These are phyloP conservation scores for Oligia latruncula DNA, from an alignment of 2,888 invertebrate species.

Conservation along the genomic window DNA sequence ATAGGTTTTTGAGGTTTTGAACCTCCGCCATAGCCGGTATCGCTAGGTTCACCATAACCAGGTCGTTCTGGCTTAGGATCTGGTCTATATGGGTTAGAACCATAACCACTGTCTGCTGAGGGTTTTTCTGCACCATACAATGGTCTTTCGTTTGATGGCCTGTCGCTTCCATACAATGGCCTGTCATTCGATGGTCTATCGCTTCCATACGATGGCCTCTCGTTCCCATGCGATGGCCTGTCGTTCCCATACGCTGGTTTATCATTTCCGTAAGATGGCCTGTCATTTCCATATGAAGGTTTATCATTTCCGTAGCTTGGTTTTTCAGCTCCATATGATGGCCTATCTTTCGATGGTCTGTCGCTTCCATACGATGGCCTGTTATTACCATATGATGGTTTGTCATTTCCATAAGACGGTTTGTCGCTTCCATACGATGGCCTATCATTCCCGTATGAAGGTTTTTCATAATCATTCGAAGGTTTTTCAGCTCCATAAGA, in stretches of 20 bases:
- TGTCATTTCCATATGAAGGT: conserved; percentile 45
- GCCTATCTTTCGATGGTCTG: conserved; percentile 38
- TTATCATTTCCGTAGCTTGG: conserved; percentile 32
- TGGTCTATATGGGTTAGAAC: conserved; percentile 38
- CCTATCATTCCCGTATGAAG: conserved; percentile 50
- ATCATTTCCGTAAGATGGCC: conserved; percentile 22
- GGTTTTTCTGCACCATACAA: conserved; percentile 37
- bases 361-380: conserved; percentile 10
- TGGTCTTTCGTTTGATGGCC: conserved; percentile 41
- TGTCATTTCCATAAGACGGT: conserved; percentile 54
- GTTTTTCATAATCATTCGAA: conserved; percentile 56
- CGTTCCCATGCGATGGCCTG: conserved; percentile 23
- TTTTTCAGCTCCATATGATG: conserved; percentile 46
- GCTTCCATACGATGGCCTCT: conserved; percentile 20
- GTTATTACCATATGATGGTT: conserved; percentile 35
- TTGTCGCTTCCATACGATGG: conserved; percentile 47
- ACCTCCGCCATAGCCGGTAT: conserved; percentile 44
- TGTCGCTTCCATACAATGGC: conserved; percentile 38
- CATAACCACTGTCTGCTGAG: conserved; percentile 56
- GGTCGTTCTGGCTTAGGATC: conserved; percentile 55
- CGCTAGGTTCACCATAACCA: conserved; percentile 39
- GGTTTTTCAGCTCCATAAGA: conserved; percentile 54
- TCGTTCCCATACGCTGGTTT: conserved; percentile 39
- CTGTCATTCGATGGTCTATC: conserved; percentile 18
- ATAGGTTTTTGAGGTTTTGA: conserved; percentile 53